These are phyloP conservation scores for Onychostoma macrolepis DNA, from an alignment of 2,113 vertebrate genomes.

Conservation along the genomic window DNA sequence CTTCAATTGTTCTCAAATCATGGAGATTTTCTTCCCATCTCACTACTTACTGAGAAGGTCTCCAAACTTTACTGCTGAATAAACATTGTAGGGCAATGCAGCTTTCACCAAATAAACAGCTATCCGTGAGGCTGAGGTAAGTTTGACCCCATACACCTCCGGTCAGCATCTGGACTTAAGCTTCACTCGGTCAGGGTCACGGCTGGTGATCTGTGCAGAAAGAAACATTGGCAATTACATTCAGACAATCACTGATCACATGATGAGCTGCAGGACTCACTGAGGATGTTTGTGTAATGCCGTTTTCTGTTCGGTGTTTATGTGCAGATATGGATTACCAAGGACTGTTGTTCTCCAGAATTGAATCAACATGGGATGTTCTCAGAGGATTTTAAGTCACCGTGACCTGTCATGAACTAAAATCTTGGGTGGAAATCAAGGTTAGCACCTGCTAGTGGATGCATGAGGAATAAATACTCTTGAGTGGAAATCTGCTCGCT, in stretches of 20 bases:
- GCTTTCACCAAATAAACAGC: conserved; percentile 48
- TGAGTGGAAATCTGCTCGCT: no score
- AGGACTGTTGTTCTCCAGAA: background rate
- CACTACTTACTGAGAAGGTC: background rate
- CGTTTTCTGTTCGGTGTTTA: conserved; percentile 29
- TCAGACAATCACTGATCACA: conserved; percentile 43
- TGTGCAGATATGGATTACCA: conserved; percentile 26
- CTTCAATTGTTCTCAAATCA: background rate
- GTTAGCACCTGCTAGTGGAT: conserved; percentile 42
- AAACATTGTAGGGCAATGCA: background rate
- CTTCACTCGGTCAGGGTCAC: background rate
- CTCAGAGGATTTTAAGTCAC: background rate
- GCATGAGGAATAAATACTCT: background rate
- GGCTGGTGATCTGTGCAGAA: conserved; percentile 22
- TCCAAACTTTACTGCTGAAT: conserved; percentile 1
- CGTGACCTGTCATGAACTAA: background rate
- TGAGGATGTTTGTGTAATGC: conserved; percentile 39
- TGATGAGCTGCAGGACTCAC: conserved; percentile 7
- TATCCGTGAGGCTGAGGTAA: background rate
- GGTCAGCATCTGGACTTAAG: background rate
- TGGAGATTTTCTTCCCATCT: background rate
- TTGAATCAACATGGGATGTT: conserved; percentile 25
- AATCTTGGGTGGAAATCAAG: conserved; percentile 4
- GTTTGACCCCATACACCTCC: background rate
- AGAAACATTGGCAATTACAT: conserved; percentile 15